Evolutionary conservation across 2,888 invertebrate species (phyloP).

Genomic region (Vesta saturnalis): DNA sequence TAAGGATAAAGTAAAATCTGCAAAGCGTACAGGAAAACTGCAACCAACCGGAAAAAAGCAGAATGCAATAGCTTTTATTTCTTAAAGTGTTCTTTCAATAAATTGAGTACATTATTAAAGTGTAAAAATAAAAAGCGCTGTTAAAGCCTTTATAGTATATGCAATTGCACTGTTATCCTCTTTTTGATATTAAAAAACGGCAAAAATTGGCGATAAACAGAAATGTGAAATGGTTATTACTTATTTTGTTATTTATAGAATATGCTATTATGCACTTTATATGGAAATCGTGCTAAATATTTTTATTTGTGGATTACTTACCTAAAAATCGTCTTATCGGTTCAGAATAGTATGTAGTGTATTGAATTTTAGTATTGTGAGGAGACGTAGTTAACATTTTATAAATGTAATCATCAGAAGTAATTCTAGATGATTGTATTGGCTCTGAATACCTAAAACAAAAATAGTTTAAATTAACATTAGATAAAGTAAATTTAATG

Average conservation of each 20-base stretch:
- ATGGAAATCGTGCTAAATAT: neutral
- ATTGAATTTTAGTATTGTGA: conserved; percentile 52
- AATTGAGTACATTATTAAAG: neutral
- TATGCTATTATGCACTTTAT: neutral
- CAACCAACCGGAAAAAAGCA: conserved; percentile 12
- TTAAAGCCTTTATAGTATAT: conserved; percentile 7
- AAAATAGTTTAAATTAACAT: no score
- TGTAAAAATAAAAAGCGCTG: no score
- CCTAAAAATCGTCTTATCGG: conserved; percentile 76
- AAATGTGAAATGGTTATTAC: neutral
- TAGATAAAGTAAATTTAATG: neutral
- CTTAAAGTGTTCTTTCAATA: conserved; percentile 6
- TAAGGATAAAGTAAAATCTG: conserved; percentile 9
- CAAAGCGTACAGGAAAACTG: conserved; percentile 13
- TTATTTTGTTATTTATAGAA: neutral
- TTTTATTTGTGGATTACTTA: conserved; percentile 56
- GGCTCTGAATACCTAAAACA: conserved; percentile 28
- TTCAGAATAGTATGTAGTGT: conserved; percentile 70
- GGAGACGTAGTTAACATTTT: conserved; percentile 70
- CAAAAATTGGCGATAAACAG: neutral
- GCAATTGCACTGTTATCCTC: neutral
- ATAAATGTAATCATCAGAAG: conserved; percentile 78
- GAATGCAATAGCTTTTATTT: conserved; percentile 20
- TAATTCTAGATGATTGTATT: conserved; percentile 61
- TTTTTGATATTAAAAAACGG: neutral